Evolutionary conservation across 2,888 invertebrate genomes (phyloP).

Genomic region (Chaetogeoica ovagalla): DNA sequence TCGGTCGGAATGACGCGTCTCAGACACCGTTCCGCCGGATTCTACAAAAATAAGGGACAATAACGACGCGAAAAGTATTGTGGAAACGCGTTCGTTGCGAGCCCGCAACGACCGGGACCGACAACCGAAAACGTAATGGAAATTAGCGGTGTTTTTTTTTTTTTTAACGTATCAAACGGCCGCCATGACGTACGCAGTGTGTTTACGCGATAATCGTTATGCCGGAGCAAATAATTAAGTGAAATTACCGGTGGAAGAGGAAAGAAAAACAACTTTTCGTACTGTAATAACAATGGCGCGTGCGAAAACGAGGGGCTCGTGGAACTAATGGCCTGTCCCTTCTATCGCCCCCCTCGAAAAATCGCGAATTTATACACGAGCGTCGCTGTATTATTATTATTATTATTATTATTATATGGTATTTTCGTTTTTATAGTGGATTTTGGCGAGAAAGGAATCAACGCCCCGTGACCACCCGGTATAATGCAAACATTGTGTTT

Average conservation of each 20-base stretch:
- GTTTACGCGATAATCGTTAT: neutral
- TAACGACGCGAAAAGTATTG: too few relatives aligned
- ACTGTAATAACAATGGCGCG: slow-evolving; percentile 33
- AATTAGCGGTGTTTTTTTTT: too few relatives aligned
- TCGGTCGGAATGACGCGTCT: too few relatives aligned
- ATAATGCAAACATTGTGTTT: slow-evolving; percentile 51
- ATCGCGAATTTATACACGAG: neutral
- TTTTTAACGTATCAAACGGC: too few relatives aligned
- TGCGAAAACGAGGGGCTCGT: slow-evolving; percentile 27
- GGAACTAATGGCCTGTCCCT: slow-evolving; percentile 41
- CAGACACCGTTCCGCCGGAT: too few relatives aligned
- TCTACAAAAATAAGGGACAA: too few relatives aligned
- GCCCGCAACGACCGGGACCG: too few relatives aligned
- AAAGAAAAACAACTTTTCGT: slow-evolving; percentile 5
- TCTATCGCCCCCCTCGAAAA: neutral
- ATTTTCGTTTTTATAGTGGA: slow-evolving; percentile 47
- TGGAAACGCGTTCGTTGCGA: too few relatives aligned
- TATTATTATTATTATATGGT: too few relatives aligned
- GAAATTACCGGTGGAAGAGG: slow-evolving; percentile 4
- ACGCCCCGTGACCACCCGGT: slow-evolving; percentile 49
- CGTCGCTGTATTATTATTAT: too few relatives aligned
- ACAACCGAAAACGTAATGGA: too few relatives aligned
- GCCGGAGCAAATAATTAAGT: slow-evolving; percentile 42
- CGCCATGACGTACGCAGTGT: too few relatives aligned
- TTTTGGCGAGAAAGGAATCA: slow-evolving; percentile 48